Base-by-base conservation (phyloP, 2,888 invertebrate genomes). In the Acronicta aceris region DNA sequence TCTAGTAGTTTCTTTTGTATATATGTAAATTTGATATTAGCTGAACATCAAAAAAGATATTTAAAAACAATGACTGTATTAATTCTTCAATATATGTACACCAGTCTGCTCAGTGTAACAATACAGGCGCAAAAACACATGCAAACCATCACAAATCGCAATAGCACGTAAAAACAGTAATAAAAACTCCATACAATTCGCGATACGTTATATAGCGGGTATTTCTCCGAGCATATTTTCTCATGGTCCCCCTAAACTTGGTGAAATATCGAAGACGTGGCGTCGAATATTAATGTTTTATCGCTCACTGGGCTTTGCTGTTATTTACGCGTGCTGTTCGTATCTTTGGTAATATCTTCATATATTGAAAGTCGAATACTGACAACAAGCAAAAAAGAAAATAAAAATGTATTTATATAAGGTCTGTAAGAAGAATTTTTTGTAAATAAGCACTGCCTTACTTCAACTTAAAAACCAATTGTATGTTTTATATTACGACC, bases 201-300 rank as follows among this genome's bases (percentile, higher is more conserved):
- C 16, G 17, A 9, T 38, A 17, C 13, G 30, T 52, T 55, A 53
- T 46, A 54, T 49, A 73, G 40, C 16, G 25, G 41, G 51, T 54
- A 52, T 74, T 52, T 70, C 57, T 56, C 13, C 27, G 38, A 27
- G 42, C 21, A 10, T 50, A 50, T 50, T 46, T 68, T 59, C 36
- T 59, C 48, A 2, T 74, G 71, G 75, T 52, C 50, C 13, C 30
- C 65, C 43, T 60, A 65, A 62, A 48, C 50, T 54, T 49, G 54
- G 65, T 55, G 52, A 74, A 77, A 78, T 74, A 77, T 74, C 59
- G 61, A 58, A 69, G 65, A 58, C 41, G 51, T 38, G 52, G 50
- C 21, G 30, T 15, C 40, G 74, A 68, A 73, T 73, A 76, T 73
- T 74, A 77, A 73, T 76, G 64, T 68, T 63, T 76, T 60, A 77